These are phyloP conservation scores for Ispidina picta DNA, from an alignment of 2,797 vertebrate genomes.

Conservation along the genomic window DNA sequence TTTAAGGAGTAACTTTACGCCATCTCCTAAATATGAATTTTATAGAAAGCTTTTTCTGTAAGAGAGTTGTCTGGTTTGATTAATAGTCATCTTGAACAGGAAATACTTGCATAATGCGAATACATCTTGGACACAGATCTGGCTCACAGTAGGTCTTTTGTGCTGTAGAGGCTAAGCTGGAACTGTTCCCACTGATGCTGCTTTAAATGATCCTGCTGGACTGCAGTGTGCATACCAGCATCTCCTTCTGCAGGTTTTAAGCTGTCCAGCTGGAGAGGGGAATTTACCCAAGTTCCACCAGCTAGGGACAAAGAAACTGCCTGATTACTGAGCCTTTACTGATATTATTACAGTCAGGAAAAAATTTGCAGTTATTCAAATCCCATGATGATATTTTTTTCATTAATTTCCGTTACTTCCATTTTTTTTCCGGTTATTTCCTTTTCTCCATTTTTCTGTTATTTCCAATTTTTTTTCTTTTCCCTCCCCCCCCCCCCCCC, in stretches of 20 bases:
- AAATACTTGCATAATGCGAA: slow-evolving; percentile 40
- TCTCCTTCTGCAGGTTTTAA: slow-evolving; percentile 18
- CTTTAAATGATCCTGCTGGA: background rate
- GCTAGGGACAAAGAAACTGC: background rate
- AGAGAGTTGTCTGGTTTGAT: slow-evolving; percentile 41
- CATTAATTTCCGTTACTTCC: no score
- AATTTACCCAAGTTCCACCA: background rate
- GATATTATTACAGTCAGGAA: background rate
- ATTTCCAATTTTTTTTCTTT: no score
- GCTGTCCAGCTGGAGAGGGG: background rate
- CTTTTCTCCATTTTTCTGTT: no score
- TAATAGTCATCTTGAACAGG: slow-evolving; percentile 37
- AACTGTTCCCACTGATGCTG: background rate
- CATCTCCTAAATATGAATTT: slow-evolving; percentile 48
- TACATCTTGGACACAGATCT: slow-evolving; percentile 40
- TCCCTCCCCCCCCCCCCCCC: no score
- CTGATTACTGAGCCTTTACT: rapidly evolving
- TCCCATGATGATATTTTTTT: no score
- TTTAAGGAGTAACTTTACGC: slow-evolving; percentile 7
- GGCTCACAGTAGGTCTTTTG: slow-evolving; percentile 52
- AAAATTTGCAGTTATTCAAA: background rate
- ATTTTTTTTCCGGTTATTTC: no score
- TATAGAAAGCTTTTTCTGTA: slow-evolving; percentile 36
- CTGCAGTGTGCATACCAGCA: background rate
- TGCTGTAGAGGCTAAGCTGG: background rate